Base-by-base conservation (phyloP, 2,113 vertebrate species). In the Argyrosomus japonicus region DNA sequence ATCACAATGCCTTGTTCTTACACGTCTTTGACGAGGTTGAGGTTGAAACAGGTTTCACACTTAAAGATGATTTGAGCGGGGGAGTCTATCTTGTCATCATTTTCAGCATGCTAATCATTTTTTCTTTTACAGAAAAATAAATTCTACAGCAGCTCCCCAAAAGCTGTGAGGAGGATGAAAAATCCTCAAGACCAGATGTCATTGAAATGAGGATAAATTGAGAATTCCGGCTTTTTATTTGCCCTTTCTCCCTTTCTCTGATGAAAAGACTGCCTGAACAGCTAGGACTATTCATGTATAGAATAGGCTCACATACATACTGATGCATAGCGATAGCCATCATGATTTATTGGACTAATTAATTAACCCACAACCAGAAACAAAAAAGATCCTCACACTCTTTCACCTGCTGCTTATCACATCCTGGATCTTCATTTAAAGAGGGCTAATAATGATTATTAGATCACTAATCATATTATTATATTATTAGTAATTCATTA, bases 21-120 rank as follows among this genome's bases (percentile, higher is more conserved):
- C 13, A 9, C 27, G 5, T 56, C n/a, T 43, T 13, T 58, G 43
- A 72, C 32, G 32, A 63, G n/a, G n/a, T n/a, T n/a, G n/a, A n/a
- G n/a, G n/a, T n/a, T n/a, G n/a, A n/a, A 81, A 67, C 29, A 50
- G 14, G 61, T 65, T 57, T 61, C 23, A 68, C 48, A 54, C 19
- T 62, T 29, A 1, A 17, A 17, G 73, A 62, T 56, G 70, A 57
- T 63, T 56, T 76, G n/a, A 71, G 43, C 1, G 29, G 57, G 17
- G 17, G 11, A 11, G 23, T 63, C 3, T 11, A 13, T 69, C 23
- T n/a, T 43, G 4, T 70, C 72, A 61, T 62, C 15, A 3, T 21
- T 60, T 43, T n/a, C 15, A n/a, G 47, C 21, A 6, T 32, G 62
- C 25, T 75, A 10, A 43, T 75, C 29, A 65, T 36, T 47, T 68